phyloP scores from a whole-genome alignment of 53 echinoderm and acorn worm species.

The Henricia sp. region DNA sequence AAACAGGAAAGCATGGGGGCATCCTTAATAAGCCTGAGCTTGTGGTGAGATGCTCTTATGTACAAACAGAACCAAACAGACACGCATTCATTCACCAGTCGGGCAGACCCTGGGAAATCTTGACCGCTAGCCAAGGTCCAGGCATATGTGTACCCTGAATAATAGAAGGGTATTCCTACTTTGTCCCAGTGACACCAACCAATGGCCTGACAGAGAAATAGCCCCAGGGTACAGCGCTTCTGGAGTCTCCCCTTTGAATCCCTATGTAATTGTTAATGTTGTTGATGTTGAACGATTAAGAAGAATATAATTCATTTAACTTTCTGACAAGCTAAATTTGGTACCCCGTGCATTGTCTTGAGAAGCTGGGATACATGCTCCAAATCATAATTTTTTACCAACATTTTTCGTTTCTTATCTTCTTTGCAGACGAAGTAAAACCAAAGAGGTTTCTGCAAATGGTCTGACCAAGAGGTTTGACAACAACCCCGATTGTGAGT shows the following conservation, averaged over 20 bases:
- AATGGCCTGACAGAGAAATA: too few relatives aligned
- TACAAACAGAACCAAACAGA: too few relatives aligned
- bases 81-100: too few relatives aligned
- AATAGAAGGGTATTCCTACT: too few relatives aligned
- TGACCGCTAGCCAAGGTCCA: too few relatives aligned
- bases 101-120: too few relatives aligned
- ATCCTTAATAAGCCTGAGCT: too few relatives aligned
- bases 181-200: too few relatives aligned
- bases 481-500: slow-evolving; percentile 39
- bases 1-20: too few relatives aligned
- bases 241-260: background rate
- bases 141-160: too few relatives aligned
- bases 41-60: too few relatives aligned
- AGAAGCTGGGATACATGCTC: background rate
- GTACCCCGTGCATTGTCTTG: background rate
- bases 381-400: background rate
- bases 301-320: background rate
- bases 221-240: background rate
- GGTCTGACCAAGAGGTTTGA: slow-evolving; percentile 24
- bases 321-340: background rate
- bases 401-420: background rate
- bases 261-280: background rate
- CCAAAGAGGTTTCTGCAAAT: background rate
- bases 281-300: background rate
- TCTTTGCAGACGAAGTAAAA: background rate